Evolutionary conservation across 2,113 vertebrate genomes (phyloP).

Genomic region (Channa argus): DNA sequence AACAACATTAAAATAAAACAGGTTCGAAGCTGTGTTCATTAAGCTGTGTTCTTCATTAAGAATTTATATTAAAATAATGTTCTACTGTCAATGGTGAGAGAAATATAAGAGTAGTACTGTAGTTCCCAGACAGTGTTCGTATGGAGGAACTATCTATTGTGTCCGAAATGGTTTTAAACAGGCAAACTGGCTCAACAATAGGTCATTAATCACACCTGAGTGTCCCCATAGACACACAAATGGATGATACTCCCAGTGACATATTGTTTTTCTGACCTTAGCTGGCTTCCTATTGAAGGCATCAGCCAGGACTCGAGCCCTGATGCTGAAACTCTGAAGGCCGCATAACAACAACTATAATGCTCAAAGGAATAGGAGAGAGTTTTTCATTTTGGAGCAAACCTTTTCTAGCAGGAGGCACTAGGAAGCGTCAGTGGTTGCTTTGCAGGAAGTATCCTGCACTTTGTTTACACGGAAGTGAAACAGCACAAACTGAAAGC

Average conservation of each 20-base stretch:
- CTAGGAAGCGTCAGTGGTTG: constrained; percentile 18
- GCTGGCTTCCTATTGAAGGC: not conserved
- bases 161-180: constrained; percentile 7
- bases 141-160: constrained; percentile 18
- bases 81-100: not conserved
- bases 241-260: constrained; percentile 4
- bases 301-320: constrained; percentile 2
- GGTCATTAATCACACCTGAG: constrained; percentile 50
- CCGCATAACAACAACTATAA: not conserved
- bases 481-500: constrained; percentile 37
- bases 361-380: not conserved
- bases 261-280: constrained; percentile 38
- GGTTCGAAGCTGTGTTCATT: too few relatives aligned
- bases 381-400: not conserved
- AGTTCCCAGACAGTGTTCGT: constrained; percentile 1
- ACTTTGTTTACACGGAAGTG: constrained; percentile 65
- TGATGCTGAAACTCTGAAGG: not conserved
- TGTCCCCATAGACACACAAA: not conserved
- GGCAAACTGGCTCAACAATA: constrained; percentile 36
- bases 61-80: too few relatives aligned
- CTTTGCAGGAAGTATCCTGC: constrained; percentile 59
- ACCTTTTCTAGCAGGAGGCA: not conserved
- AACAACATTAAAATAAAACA: too few relatives aligned
- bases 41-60: too few relatives aligned
- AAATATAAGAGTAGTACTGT: too few relatives aligned